Evolutionary conservation across 2,888 invertebrate species (phyloP).

Genomic region (Pyrrhia umbra): DNA sequence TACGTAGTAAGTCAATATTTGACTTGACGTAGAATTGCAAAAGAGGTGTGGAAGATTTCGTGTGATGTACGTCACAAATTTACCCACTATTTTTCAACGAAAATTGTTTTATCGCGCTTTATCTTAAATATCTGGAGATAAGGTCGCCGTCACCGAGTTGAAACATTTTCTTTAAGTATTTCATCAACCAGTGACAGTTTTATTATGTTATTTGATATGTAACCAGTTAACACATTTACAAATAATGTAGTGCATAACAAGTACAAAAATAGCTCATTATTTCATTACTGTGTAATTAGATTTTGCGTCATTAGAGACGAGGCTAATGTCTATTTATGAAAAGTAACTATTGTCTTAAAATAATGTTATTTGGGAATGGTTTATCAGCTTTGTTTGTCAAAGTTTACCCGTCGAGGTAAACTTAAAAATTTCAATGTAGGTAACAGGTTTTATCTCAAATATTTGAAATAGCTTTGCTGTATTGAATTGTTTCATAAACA

Average conservation of each 20-base stretch:
- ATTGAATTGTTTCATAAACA: conserved; percentile 2
- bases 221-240: conserved; percentile 38
- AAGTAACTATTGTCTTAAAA: conserved; percentile 16
- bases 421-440: conserved; percentile 3
- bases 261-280: conserved; percentile 48
- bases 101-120: conserved; percentile 56
- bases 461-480: conserved; percentile 2
- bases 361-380: conserved; percentile 9
- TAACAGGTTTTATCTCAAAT: conserved; percentile 15
- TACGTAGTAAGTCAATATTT: conserved; percentile 82
- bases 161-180: conserved; percentile 56
- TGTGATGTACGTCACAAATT: conserved; percentile 74
- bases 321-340: conserved; percentile 40
- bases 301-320: conserved; percentile 36
- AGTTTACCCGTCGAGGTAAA: not conserved
- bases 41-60: conserved; percentile 86
- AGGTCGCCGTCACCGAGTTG: conserved; percentile 49
- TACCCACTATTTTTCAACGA: conserved; percentile 50
- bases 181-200: conserved; percentile 59
- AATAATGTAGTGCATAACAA: conserved; percentile 47
- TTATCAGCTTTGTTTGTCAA: conserved; percentile 17
- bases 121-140: conserved; percentile 55
- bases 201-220: conserved; percentile 49
- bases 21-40: conserved; percentile 75
- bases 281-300: conserved; percentile 40